Conservation (phyloP, 2,113 vertebrate species). For the Turnix velox region DNA sequence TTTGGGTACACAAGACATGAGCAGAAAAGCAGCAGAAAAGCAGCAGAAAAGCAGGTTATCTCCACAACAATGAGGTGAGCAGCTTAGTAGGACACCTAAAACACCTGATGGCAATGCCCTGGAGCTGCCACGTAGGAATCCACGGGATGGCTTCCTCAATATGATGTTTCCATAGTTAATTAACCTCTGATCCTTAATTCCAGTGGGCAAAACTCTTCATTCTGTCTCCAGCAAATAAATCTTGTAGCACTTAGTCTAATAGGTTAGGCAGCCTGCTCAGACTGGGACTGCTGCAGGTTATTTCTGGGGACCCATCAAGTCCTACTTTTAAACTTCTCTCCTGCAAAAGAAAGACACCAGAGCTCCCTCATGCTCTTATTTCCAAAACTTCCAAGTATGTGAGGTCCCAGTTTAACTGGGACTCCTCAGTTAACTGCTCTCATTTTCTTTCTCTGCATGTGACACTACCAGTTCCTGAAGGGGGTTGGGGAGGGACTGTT, state of each 20-base stretch:
- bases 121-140: not conserved
- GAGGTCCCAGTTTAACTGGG: not conserved
- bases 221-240: not conserved
- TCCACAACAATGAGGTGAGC: not conserved
- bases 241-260: not conserved
- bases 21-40: not conserved
- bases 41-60: not conserved
- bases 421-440: too few species aligned
- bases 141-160: not conserved
- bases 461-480: too few species aligned
- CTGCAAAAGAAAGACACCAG: not conserved
- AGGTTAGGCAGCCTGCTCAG: not conserved
- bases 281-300: not conserved
- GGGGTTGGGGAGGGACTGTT: too few species aligned
- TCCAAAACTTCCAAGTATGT: not conserved
- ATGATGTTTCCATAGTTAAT: not conserved
- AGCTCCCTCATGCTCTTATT: not conserved
- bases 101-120: not conserved
- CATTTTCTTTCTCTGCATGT: not conserved
- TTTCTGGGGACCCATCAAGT: not conserved
- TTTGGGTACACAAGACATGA: not conserved
- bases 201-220: not conserved
- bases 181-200: slow-evolving; percentile 16
- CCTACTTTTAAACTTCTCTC: not conserved
- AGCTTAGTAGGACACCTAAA: not conserved